A percentile compares a stretch with the other conserved stretches of the same genome.
Evolutionary conservation across 2,113 vertebrate genomes (phyloP).

Genomic region (Monopterus albus): DNA sequence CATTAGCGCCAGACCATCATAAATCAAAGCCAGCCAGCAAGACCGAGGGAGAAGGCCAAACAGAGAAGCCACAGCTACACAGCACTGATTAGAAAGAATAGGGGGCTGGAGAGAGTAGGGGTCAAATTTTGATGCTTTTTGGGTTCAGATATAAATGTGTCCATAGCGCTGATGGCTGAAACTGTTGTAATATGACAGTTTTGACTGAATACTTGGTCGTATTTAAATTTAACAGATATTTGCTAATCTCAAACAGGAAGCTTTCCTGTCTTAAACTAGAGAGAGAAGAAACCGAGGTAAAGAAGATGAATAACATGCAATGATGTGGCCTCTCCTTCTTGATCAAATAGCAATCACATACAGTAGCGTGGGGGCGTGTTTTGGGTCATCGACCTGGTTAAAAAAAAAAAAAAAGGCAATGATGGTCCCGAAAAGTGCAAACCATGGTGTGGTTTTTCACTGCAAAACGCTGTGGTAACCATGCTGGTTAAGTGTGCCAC

Average conservation of each 20-base stretch:
- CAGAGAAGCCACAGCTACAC: conserved; percentile 62
- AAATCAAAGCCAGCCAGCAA: conserved; percentile 65
- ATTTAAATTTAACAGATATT: background rate
- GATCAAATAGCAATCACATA: too few species aligned
- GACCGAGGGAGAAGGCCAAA: conserved; percentile 59
- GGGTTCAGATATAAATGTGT: background rate
- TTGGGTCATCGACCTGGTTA: too few species aligned
- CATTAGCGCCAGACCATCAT: conserved; percentile 77
- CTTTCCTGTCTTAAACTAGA: too few species aligned
- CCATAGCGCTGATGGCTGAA: conserved; percentile 3
- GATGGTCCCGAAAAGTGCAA: too few species aligned
- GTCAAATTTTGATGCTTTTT: conserved; percentile 12
- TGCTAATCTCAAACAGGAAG: background rate
- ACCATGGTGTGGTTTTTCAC: too few species aligned
- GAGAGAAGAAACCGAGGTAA: background rate
- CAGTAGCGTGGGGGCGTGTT: too few species aligned
- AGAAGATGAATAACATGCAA: background rate
- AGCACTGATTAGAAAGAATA: conserved; percentile 40
- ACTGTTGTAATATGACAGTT: background rate
- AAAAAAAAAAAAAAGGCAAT: too few species aligned
- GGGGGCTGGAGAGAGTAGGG: background rate
- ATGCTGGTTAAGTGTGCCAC: too few species aligned
- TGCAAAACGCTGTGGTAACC: too few species aligned
- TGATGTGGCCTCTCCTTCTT: too few species aligned
- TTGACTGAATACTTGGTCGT: background rate